Base-by-base conservation (phyloP, 2,888 invertebrate genomes). In the Elaeidobius kamerunicus region DNA sequence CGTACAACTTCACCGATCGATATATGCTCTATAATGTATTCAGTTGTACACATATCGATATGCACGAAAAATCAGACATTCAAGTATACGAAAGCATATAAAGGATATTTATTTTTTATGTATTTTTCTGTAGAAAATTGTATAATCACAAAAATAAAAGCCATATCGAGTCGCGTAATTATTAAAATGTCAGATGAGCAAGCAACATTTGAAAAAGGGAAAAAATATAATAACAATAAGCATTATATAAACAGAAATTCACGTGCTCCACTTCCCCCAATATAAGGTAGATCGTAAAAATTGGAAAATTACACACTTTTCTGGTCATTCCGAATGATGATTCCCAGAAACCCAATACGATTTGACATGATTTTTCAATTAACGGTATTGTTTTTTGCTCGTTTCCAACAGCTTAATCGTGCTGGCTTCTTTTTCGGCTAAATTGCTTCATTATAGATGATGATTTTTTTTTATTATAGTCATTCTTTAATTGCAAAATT, bases 231-330 rank as follows among this genome's bases (percentile, higher is more conserved):
- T 12, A 16, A 15, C 34, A 15, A 9, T 11, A 7, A 16, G 34
- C 12, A 34, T 34, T 34, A 11, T 12, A 16, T 34, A 6, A 34
- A 15, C 2, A 12, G 15, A 34, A 16, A 34, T 12, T 34, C 34
- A 34, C 12, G 12, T 34, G 9, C 12, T 12, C 34, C 34, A 34
- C 15, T 16, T 34, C 14, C 34, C 34, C 34, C 34, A 7, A 34
- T 15, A 15, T 34, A 34, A 2, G 34, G 7, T 12, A 34, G n/a
- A n/a, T n/a, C 23, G 4, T 23, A 9, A 38, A 38, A 38, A 38
- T 38, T 38, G 38, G 17, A 38, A 38, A 38, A 38, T 38, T 38
- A 38, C 17, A 38, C 17, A 38, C 15, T 16, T 38, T 38, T 38
- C 11, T 16, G 38, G 16, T 38, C 17, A 16, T 14, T 5, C 38